These are phyloP conservation scores for Dione vanillae DNA, from an alignment of 2,888 invertebrate species.

Conservation along the genomic window DNA sequence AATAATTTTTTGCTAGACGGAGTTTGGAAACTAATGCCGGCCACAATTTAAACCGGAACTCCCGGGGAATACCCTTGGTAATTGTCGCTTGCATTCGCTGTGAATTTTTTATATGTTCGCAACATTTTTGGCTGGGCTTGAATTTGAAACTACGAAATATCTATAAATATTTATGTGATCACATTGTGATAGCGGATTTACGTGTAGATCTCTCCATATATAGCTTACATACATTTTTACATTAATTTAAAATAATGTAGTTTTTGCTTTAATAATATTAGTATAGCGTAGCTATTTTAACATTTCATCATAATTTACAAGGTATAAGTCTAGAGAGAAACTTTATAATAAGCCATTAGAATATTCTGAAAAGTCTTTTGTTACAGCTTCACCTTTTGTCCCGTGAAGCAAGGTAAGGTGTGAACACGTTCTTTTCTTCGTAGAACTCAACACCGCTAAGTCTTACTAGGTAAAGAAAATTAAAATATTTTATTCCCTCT, in stretches of 20 bases:
- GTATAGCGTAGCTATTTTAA: not conserved
- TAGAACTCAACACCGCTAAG: no score
- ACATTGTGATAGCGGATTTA: not conserved
- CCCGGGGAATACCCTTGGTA: constrained; percentile 41
- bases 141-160: constrained; percentile 1
- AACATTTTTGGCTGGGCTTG: not conserved
- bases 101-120: constrained; percentile 33
- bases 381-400: no score
- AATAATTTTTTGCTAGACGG: no score
- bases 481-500: no score
- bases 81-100: constrained; percentile 41
- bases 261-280: not conserved
- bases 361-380: no score
- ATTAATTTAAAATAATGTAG: not conserved
- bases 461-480: no score
- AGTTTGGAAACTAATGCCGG: constrained; percentile 37
- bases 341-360: no score
- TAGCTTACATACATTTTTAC: not conserved
- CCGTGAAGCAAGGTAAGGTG: no score
- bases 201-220: constrained; percentile 1
- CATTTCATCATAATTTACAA: no score
- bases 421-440: no score
- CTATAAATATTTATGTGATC: constrained; percentile 13
- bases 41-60: constrained; percentile 40
- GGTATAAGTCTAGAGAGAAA: no score